Percentiles rank a stretch among this genome's conserved stretches.
Evolutionary conservation across 2,113 vertebrate species (phyloP).

Genomic region (Plotosus lineatus): DNA sequence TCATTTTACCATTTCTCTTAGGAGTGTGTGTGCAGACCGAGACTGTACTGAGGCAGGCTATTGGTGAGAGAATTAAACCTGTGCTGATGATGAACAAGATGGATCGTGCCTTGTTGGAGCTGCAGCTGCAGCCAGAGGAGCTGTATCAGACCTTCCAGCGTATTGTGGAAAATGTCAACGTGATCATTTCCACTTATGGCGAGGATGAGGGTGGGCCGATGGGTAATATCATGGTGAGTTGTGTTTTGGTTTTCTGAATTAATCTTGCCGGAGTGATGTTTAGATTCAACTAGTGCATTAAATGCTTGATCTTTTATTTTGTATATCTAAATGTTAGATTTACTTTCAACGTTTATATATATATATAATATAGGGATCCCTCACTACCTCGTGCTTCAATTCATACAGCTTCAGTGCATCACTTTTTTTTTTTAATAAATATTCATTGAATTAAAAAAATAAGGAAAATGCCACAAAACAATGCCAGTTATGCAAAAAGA

Average conservation of each 20-base stretch:
- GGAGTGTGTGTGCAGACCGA: slow-evolving; percentile 96
- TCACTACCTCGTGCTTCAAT: too few species aligned
- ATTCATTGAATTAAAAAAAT: too few species aligned
- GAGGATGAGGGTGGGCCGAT: slow-evolving; percentile 90
- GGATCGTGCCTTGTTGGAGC: slow-evolving; percentile 91
- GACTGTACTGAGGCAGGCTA: slow-evolving; percentile 93
- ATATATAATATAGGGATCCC: too few species aligned
- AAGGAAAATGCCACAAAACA: too few species aligned
- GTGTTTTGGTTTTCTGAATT: background rate
- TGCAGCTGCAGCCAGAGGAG: slow-evolving; percentile 89
- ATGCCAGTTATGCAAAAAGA: too few species aligned
- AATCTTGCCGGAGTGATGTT: too few species aligned
- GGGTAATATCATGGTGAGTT: slow-evolving; percentile 89
- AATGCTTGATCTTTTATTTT: too few species aligned
- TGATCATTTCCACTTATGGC: slow-evolving; percentile 93
- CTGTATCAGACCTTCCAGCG: slow-evolving; percentile 96
- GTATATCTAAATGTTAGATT: too few species aligned
- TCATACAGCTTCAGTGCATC: too few species aligned
- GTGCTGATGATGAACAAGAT: slow-evolving; percentile 99
- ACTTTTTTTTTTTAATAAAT: too few species aligned
- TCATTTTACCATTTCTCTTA: slow-evolving; percentile 44
- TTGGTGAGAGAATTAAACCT: slow-evolving; percentile 90
- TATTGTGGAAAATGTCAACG: slow-evolving; percentile 92
- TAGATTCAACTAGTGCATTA: too few species aligned
- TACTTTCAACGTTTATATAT: too few species aligned